Conservation (phyloP, 2,888 invertebrate genomes). For the Tenodera sinensis region DNA sequence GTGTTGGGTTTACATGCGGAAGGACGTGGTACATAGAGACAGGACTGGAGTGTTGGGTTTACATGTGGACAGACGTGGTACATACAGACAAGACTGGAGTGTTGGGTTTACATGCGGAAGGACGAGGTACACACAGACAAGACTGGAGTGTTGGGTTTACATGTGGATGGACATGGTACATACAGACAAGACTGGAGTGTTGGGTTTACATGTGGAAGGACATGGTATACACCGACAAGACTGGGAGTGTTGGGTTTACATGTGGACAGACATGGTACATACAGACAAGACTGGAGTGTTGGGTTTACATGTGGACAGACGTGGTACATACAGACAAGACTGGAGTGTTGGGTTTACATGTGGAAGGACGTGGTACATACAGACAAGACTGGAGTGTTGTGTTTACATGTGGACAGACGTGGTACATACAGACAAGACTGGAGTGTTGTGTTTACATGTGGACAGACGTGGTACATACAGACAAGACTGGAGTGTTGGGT, state of each 20-base stretch:
- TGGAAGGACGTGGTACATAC: too few relatives aligned
- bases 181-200: not conserved
- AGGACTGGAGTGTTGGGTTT: not conserved
- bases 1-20: not conserved
- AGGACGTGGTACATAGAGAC: too few relatives aligned
- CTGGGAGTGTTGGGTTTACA: not conserved
- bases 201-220: not conserved
- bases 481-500: not conserved
- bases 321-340: not conserved
- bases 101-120: conserved; percentile 4
- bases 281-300: not conserved
- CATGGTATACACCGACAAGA: not conserved
- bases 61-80: too few relatives aligned
- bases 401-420: too few relatives aligned
- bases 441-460: not conserved
- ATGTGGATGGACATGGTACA: too few relatives aligned
- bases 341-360: not conserved
- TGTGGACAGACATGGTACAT: too few relatives aligned
- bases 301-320: not conserved
- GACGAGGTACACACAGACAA: too few relatives aligned
- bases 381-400: not conserved
- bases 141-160: not conserved
- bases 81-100: not conserved
- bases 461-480: too few relatives aligned
- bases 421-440: not conserved